A percentile compares a stretch with the other conserved stretches of the same genome.
Evolutionary conservation across 2,797 vertebrate species (phyloP).

Genomic region (Threskiornis aethiopicus): DNA sequence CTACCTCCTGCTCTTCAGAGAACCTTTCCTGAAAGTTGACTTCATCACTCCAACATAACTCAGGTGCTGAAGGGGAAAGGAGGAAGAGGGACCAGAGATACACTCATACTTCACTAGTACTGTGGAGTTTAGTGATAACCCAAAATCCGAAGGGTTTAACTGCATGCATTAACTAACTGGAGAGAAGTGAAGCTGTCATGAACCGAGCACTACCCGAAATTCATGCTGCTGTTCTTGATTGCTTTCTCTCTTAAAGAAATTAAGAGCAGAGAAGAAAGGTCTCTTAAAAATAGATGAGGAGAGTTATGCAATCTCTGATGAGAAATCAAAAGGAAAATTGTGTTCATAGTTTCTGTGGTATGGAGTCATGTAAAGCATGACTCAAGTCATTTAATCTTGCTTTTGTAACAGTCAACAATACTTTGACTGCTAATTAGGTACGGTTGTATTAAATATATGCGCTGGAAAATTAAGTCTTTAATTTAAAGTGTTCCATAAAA

Average conservation of each 20-base stretch:
- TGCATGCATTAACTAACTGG: not conserved
- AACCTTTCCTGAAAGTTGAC: not conserved
- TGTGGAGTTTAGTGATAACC: not conserved
- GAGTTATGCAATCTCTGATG: not conserved
- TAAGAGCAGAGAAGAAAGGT: not conserved
- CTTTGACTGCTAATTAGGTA: not conserved
- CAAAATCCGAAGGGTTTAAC: not conserved
- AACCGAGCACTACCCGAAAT: fast-evolving
- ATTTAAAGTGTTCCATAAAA: not conserved
- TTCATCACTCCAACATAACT: not conserved
- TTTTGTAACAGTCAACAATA: not conserved
- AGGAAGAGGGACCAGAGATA: not conserved
- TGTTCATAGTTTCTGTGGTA: not conserved
- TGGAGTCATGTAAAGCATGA: fast-evolving
- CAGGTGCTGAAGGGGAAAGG: not conserved
- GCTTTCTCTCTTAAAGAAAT: fast-evolving
- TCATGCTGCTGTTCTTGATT: not conserved
- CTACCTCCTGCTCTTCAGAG: not conserved
- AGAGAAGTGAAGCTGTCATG: not conserved
- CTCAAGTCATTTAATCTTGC: not conserved
- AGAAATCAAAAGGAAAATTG: not conserved
- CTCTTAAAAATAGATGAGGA: not conserved
- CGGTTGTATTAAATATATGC: not conserved
- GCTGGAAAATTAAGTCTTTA: not conserved
- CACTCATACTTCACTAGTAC: not conserved